A percentile compares a stretch with the other conserved stretches of the same genome.
Conservation (phyloP, 2,888 invertebrate genomes). For the Eupithecia tripunctaria region DNA sequence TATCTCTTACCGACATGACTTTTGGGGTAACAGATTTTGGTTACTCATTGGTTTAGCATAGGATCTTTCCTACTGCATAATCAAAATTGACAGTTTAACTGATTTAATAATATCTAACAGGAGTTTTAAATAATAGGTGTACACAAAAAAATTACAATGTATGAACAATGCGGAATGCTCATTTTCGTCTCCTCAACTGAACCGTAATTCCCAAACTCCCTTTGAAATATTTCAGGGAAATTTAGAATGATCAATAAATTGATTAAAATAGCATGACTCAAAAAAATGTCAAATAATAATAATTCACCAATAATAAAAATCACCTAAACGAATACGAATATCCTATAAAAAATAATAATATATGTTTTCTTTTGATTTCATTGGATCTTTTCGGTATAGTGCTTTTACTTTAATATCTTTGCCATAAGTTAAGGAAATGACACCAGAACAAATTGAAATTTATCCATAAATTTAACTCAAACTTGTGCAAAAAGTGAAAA, state of each 20-base stretch:
- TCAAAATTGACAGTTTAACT: too few relatives aligned
- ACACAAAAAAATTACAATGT: too few relatives aligned
- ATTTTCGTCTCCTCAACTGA: background rate
- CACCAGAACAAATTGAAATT: conserved; percentile 28
- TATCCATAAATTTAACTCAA: background rate
- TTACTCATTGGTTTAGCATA: too few relatives aligned
- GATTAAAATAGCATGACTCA: too few relatives aligned
- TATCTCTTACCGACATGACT: background rate
- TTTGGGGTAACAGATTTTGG: background rate
- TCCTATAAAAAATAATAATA: too few relatives aligned
- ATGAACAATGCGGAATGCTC: background rate
- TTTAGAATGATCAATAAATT: background rate
- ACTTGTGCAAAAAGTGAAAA: conserved; percentile 5
- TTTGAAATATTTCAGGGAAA: background rate
- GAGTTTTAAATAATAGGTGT: background rate
- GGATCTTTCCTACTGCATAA: background rate
- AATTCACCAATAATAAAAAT: too few relatives aligned
- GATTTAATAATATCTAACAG: too few relatives aligned
- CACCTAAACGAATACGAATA: too few relatives aligned
- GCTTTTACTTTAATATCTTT: too few relatives aligned
- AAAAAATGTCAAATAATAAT: too few relatives aligned
- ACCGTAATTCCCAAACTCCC: background rate
- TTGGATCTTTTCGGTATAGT: too few relatives aligned
- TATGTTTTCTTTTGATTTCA: too few relatives aligned
- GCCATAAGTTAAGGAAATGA: background rate